Evolutionary conservation across 2,113 vertebrate species (phyloP), one percentile per base, ranked within the genome.

Genomic region (Aplodontia rufa): DNA sequence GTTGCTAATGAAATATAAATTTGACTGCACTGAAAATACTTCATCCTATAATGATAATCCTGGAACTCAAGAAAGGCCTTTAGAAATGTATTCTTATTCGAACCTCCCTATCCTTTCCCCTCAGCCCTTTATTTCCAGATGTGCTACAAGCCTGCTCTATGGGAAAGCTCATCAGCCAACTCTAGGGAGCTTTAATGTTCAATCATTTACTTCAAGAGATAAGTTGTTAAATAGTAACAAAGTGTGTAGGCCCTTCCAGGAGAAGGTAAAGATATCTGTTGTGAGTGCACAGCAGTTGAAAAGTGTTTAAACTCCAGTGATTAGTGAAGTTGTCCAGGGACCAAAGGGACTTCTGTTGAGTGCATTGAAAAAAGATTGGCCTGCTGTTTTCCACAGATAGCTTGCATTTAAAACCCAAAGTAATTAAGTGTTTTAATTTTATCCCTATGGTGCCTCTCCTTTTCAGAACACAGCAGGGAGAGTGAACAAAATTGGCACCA

Each of bases 381-480:
- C 74, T 93, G 75, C 86, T 96, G 93, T 94, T 97, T 94, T 78
- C 85, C 68, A 86, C 66, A 91, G 91, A 91, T 80, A 97, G 91
- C 82, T 97, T 55, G 71, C 96, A 87, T 81, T 94, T 94, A 60
- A 72, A 95, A 79, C 89, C 79, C 47, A 58, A 97, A 97, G 53
- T 97, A 95, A 85, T 95, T 87, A 98, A 97, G 82, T 40, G 72
- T 93, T 97, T 92, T 96, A 95, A 87, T 95, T 97, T 80, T 95
- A 91, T 95, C 58, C 95, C 92, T 20, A 5, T 86, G 81, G 58
- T 79, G 60, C 60, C 35, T 64, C 94, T 96, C 69, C 90, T 97
- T 96, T 93, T 92, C 82, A 85, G 76, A 90, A 40, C 95, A 53
- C 96, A 97, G 96, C 93, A 94, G 95, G 97, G 92, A 96, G 19